Percentiles rank a stretch among this genome's conserved stretches.
Evolutionary conservation across 2,888 invertebrate species (phyloP).

Genomic region (Dromius quadrimaculatus): DNA sequence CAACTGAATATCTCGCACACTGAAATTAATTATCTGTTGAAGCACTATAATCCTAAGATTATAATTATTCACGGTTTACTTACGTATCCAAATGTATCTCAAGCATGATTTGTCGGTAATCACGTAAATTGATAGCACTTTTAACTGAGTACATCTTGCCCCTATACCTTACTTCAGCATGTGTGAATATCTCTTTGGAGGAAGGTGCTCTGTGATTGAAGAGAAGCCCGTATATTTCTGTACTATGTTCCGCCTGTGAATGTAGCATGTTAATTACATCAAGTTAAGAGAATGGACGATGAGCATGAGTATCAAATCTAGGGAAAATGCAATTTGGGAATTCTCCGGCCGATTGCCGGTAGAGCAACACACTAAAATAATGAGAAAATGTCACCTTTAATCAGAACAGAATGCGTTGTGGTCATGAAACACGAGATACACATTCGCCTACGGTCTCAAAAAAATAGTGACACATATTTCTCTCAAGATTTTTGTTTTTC

Average conservation of each 20-base stretch:
- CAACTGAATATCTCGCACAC: conserved; percentile 11
- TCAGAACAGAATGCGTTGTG: conserved; percentile 62
- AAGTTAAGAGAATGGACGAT: conserved; percentile 5
- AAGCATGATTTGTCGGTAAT: conserved; percentile 75
- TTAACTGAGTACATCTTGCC: conserved; percentile 77
- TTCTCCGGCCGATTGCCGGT: conserved; percentile 22
- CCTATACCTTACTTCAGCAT: conserved; percentile 76
- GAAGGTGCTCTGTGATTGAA: conserved; percentile 74
- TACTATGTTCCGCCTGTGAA: conserved; percentile 65
- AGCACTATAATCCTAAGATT: background rate
- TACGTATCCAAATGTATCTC: conserved; percentile 85
- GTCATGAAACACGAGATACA: conserved; percentile 54
- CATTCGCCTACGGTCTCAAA: conserved; percentile 42
- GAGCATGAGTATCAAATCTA: conserved; percentile 2
- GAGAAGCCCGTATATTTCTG: conserved; percentile 76
- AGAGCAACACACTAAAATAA: conserved; percentile 61
- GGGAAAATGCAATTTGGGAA: conserved; percentile 2
- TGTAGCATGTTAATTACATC: too few relatives aligned
- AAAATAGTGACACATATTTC: too few relatives aligned
- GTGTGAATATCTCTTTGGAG: conserved; percentile 73
- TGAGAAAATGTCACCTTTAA: conserved; percentile 62
- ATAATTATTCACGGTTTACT: conserved; percentile 62
- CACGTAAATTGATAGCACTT: conserved; percentile 74
- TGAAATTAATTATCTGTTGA: conserved; percentile 13
- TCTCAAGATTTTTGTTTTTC: too few relatives aligned